Conservation (phyloP, 2,797 vertebrate species). For the Hydrolagus colliei region DNA sequence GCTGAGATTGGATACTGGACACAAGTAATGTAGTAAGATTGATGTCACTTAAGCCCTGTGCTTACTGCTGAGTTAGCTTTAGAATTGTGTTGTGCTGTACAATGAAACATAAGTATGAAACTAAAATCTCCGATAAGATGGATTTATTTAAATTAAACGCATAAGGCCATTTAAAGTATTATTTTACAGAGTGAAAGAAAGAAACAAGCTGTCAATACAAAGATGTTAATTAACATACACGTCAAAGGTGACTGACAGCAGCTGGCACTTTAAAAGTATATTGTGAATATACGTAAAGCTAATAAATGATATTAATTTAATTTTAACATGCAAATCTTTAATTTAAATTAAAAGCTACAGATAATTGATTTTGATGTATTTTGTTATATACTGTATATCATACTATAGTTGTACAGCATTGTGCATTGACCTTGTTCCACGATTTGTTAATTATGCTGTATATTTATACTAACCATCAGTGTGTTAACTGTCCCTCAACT, state of each 20-base stretch:
- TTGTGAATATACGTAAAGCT: too few species aligned
- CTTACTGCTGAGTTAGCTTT: background rate
- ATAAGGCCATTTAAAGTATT: background rate
- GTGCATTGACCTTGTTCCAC: too few species aligned
- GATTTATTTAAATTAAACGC: background rate
- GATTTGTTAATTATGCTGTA: too few species aligned
- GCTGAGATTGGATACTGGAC: background rate
- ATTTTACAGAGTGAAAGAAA: constrained; percentile 7
- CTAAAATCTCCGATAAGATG: background rate
- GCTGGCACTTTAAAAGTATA: background rate
- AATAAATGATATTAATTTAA: background rate
- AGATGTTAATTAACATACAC: background rate
- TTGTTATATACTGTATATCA: too few species aligned
- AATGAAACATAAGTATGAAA: background rate
- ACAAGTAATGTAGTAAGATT: background rate
- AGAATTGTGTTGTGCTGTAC: background rate
- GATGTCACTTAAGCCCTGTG: background rate
- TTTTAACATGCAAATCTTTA: background rate
- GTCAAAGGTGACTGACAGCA: background rate
- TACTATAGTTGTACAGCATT: too few species aligned
- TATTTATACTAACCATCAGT: too few species aligned
- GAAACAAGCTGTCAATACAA: background rate
- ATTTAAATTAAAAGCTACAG: too few species aligned
- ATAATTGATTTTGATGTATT: too few species aligned
- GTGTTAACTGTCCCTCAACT: too few species aligned